A percentile compares a stretch with the other conserved stretches of the same genome.
phyloP scores from a whole-genome alignment of 2,113 vertebrate genomes.

The Apteryx owenii region DNA sequence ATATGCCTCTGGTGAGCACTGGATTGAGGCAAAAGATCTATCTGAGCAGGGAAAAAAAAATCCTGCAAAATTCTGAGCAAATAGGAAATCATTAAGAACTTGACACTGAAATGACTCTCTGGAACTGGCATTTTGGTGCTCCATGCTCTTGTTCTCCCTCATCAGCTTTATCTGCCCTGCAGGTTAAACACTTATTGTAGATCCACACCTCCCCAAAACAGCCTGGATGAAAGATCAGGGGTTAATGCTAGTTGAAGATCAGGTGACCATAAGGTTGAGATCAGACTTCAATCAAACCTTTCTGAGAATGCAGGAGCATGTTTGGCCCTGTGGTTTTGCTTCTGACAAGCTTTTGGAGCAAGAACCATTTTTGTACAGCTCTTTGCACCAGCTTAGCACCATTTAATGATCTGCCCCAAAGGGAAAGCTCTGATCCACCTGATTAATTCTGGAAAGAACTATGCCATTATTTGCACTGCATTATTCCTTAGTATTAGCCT shows the following conservation, averaged over 20 bases:
- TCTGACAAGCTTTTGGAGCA: neutral
- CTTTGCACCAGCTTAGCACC: neutral
- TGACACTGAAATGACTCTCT: neutral
- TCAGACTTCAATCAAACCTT: neutral
- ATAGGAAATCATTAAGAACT: neutral
- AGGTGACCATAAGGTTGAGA: neutral
- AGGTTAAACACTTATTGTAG: neutral
- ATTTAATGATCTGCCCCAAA: neutral
- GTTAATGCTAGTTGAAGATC: neutral
- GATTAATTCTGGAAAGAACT: neutral
- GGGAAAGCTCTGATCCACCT: neutral
- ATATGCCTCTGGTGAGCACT: neutral
- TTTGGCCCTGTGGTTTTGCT: neutral
- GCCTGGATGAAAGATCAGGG: neutral
- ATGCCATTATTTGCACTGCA: neutral
- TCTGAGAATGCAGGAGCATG: fast-evolving
- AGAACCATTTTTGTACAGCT: neutral
- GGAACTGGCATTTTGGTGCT: neutral
- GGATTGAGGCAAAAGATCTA: neutral
- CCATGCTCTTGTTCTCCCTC: neutral
- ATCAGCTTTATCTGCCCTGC: neutral
- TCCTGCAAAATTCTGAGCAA: neutral
- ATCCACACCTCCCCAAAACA: neutral
- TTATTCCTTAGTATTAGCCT: neutral
- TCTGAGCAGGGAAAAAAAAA: too few relatives aligned